Evolutionary conservation across 2,888 invertebrate species (phyloP).

Genomic region (Agrochola lota): DNA sequence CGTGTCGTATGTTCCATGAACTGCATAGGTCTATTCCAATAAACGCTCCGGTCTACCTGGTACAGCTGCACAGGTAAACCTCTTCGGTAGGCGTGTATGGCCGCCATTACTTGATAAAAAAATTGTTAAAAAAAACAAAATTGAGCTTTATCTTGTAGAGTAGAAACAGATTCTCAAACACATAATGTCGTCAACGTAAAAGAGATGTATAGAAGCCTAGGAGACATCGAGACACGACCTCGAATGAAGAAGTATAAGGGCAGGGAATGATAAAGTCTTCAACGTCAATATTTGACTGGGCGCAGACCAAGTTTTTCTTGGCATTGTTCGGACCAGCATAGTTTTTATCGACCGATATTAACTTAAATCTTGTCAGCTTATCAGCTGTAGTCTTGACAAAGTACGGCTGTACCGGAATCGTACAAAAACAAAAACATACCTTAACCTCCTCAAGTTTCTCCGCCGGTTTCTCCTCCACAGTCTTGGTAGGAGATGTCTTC

Average conservation of each 20-base stretch:
- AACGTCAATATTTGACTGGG: background rate
- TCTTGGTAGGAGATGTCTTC: slow-evolving; percentile 76
- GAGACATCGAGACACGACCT: background rate
- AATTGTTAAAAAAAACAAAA: background rate
- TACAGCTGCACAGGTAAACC: too few relatives aligned
- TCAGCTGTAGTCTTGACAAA: background rate
- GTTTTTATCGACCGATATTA: background rate
- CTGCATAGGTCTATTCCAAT: too few relatives aligned
- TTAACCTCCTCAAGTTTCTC: slow-evolving; percentile 82
- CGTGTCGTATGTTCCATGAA: too few relatives aligned
- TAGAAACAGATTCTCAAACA: background rate
- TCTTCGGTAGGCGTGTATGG: too few relatives aligned
- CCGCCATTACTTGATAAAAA: background rate
- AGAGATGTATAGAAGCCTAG: background rate
- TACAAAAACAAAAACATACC: slow-evolving; percentile 66
- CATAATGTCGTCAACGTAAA: background rate
- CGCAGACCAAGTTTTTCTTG: background rate
- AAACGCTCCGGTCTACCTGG: too few relatives aligned
- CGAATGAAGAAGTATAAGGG: background rate
- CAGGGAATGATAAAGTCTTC: background rate
- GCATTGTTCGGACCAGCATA: background rate
- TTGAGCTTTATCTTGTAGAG: background rate
- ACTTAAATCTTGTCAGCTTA: background rate
- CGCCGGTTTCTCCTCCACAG: slow-evolving; percentile 74
- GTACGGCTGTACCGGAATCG: background rate